Conservation (phyloP, 1,140 invertebrate genomes). For the Nephila pilipes region DNA sequence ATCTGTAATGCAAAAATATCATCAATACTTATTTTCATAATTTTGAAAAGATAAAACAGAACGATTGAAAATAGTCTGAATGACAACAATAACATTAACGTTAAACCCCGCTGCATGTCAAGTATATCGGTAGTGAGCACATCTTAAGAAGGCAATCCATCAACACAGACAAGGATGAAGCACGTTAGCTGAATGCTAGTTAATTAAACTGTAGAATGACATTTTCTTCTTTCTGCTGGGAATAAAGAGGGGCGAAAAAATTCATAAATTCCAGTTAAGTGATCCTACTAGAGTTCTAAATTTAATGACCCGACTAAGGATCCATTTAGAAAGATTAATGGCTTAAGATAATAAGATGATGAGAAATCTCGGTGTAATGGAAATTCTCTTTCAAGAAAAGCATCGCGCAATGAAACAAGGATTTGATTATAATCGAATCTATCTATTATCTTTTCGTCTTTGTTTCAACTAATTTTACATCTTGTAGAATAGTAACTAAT, state of each 20-base stretch:
- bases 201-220: constrained; percentile 28
- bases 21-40: background rate
- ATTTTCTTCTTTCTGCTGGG: background rate
- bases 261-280: constrained; percentile 58
- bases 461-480: background rate
- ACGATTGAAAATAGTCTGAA: background rate
- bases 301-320: constrained; percentile 63
- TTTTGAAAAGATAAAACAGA: background rate
- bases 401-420: background rate
- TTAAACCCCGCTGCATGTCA: background rate
- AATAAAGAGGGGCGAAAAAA: background rate
- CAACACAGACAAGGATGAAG: constrained; percentile 8
- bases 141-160: background rate
- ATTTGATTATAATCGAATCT: constrained; percentile 15
- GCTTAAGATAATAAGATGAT: constrained; percentile 56
- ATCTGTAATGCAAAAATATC: no score
- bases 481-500: background rate
- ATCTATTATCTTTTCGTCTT: background rate
- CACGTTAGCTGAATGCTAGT: constrained; percentile 21
- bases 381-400: constrained; percentile 5
- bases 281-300: constrained; percentile 48
- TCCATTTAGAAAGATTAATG: constrained; percentile 63
- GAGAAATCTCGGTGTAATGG: constrained; percentile 42
- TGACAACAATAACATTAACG: background rate
- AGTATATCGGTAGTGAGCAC: background rate